Evolutionary conservation across 2,888 invertebrate species (phyloP), one percentile per base, ranked within the genome.

Genomic region (Agrotis clavis): DNA sequence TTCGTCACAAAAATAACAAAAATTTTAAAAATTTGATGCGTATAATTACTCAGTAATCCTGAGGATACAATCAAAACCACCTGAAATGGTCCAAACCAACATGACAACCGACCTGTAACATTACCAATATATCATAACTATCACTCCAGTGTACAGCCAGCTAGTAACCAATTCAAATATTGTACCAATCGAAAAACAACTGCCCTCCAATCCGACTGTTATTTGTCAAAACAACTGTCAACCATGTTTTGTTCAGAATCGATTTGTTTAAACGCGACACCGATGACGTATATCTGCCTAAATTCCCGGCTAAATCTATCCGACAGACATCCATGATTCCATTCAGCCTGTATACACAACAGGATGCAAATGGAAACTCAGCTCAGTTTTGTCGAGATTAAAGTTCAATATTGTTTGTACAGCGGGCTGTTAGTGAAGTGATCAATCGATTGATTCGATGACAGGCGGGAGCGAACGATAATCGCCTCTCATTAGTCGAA

Each of bases 271-370:
- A 90, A 90, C 89, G 87, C 82, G 82, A 84, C 84, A 89, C 87
- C 88, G 91, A 88, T 91, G 92, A 92, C 92, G 87, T 89, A 90
- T 90, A 91, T 92, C 90, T 89, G 88, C 90, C 90, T 90, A 92
- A 91, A 93, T 88, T 91, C 93, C 89, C 77, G 80, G 90, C 92
- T 90, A 91, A 94, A 94, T 93, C 93, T 91, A 94, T 94, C 86
- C 88, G 88, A 89, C 94, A 93, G 92, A 90, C 90, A 84, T 74
- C 86, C 85, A 84, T 86, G 84, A 87, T 89, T 82, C 86, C 87
- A 87, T 86, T 87, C 72, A 84, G 83, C 84, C 86, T 83, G 81
- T 83, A 79, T 73, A 86, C 77, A 74, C 76, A 85, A 77, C 16
- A 69, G 25, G 48, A 30, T 45, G 67, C 45, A 71, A 74, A 73